A percentile compares a stretch with the other conserved stretches of the same genome.
Evolutionary conservation across 2,113 vertebrate genomes (phyloP).

Genomic region (Daubentonia madagascariensis): DNA sequence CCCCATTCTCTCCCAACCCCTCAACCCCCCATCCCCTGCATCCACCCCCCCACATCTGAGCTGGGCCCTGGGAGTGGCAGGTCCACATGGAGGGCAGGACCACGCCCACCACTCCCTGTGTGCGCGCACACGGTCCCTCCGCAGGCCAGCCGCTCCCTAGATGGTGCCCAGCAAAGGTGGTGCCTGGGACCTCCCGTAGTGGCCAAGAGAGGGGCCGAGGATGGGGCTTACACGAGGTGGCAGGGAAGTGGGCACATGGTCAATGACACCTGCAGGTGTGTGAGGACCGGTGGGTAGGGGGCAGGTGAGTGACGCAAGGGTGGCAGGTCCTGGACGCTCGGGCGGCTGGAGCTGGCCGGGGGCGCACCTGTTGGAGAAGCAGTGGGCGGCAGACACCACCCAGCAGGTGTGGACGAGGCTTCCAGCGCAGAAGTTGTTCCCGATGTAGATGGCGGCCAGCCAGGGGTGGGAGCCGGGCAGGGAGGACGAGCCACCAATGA

Average conservation of each 20-base stretch:
- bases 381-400: constrained; percentile 95
- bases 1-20: too few species aligned
- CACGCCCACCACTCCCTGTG: background rate
- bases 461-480: constrained; percentile 93
- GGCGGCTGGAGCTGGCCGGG: rapidly evolving
- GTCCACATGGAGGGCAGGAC: rapidly evolving
- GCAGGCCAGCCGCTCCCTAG: too few species aligned
- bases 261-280: too few species aligned
- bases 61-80: background rate
- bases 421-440: constrained; percentile 90
- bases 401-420: constrained; percentile 94
- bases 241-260: too few species aligned
- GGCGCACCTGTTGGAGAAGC: constrained; percentile 91
- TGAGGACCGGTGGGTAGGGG: background rate
- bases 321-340: too few species aligned
- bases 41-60: background rate
- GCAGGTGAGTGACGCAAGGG: background rate
- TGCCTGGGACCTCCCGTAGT: too few species aligned
- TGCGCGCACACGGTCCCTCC: background rate
- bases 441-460: constrained; percentile 93
- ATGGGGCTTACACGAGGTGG: too few species aligned
- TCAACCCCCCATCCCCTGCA: background rate
- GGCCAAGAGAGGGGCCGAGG: background rate
- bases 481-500: constrained; percentile 88
- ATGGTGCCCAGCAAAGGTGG: too few species aligned